Conservation (phyloP, 2,113 vertebrate species). For the Pardalotus punctatus region DNA sequence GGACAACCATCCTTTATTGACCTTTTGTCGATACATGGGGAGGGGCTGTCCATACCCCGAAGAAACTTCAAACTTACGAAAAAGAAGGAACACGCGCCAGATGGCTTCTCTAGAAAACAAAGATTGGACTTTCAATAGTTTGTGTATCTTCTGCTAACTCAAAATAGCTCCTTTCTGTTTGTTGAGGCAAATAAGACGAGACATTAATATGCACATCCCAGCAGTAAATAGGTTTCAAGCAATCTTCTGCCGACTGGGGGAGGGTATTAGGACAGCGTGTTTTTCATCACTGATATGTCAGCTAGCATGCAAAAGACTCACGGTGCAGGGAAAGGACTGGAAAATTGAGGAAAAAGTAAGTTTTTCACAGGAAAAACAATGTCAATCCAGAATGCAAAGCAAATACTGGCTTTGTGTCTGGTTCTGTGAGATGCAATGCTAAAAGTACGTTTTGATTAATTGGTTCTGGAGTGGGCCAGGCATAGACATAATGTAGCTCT, state of each 20-base stretch:
- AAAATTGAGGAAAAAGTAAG: not conserved
- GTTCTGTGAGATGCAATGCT: not conserved
- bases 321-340: not conserved
- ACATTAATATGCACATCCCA: constrained; percentile 22
- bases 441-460: not conserved
- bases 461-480: not conserved
- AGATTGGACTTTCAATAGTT: not conserved
- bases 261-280: not conserved
- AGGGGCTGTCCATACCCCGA: not conserved
- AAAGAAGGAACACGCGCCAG: not conserved
- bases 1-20: not conserved
- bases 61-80: not conserved
- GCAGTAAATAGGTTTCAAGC: constrained; percentile 36
- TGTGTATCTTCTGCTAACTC: not conserved
- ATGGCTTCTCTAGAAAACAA: not conserved
- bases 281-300: not conserved
- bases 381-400: not conserved
- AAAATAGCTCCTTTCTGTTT: constrained; percentile 48
- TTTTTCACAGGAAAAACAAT: not conserved
- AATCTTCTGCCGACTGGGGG: constrained; percentile 7
- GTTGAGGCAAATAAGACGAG: constrained; percentile 44
- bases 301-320: not conserved
- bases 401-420: not conserved
- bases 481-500: not conserved
- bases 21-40: not conserved